Conservation (phyloP, 2,797 vertebrate genomes). For the Tauraco hartlaubi region DNA sequence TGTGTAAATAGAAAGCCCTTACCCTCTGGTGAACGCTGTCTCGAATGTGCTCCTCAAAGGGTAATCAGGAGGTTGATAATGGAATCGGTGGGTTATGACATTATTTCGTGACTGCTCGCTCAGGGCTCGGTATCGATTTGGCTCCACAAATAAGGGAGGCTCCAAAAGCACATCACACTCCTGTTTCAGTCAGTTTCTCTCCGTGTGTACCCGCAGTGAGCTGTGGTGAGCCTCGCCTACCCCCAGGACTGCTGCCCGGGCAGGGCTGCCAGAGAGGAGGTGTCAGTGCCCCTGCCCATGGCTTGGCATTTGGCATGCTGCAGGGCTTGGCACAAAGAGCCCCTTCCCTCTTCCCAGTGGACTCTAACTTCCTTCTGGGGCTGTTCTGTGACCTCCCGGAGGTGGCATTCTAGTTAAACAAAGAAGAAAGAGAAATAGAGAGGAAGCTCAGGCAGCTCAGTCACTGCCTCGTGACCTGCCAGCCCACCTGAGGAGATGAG, state of each 20-base stretch:
- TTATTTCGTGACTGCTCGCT: background rate
- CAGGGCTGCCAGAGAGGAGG: background rate
- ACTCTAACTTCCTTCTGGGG: background rate
- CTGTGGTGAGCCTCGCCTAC: accelerated
- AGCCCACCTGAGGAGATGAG: background rate
- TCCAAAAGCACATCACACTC: accelerated
- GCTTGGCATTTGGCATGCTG: accelerated
- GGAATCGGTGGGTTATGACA: background rate
- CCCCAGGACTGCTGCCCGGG: background rate
- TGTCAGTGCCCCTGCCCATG: accelerated
- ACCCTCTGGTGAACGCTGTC: background rate
- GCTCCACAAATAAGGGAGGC: background rate
- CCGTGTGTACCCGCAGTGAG: accelerated
- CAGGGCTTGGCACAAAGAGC: background rate
- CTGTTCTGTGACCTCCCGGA: background rate
- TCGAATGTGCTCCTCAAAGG: background rate
- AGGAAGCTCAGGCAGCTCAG: background rate
- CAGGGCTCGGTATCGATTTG: accelerated
- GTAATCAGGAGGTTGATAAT: background rate
- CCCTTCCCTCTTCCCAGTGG: accelerated
- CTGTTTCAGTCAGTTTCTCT: too few species aligned
- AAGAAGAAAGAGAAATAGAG: background rate
- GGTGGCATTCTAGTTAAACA: background rate
- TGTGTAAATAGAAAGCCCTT: background rate
- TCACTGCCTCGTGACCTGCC: background rate